Evolutionary conservation across 1,140 invertebrate genomes (phyloP), one percentile per base, ranked within the genome.

Genomic region (Pararge aegeria): DNA sequence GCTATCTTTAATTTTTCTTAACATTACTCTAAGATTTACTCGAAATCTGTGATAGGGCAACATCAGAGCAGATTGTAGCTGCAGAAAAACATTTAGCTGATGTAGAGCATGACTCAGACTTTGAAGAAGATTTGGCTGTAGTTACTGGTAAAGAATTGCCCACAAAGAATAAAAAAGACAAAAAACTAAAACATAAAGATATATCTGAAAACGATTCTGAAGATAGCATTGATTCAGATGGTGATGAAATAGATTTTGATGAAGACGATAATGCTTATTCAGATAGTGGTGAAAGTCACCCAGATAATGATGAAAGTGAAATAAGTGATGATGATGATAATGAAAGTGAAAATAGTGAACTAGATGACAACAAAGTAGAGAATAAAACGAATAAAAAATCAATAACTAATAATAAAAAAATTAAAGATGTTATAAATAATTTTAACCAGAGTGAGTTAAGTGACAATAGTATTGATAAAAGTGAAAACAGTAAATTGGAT

Each of bases 31-130:
- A 70, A 95, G 94, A 95, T 92, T 76, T 96, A 62, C 78, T 97
- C 64, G 95, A 97, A 89, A 92, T 96, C 42, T 96, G 96, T 83
- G 93, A 97, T 80, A 91, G 92, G 51, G 92, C 95, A 55, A 95
- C 93, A 49, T 92, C 94, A 66, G 92, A 93, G 75, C 90, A 92
- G 68, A 89, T 92, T 24, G 89, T 92, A 7, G 89, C 91, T 69
- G 91, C 92, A 24, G 93, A 95, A 77, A 92, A 93, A 73, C 92
- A 93, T 75, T 83, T 94, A 42, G 83, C 91, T 15, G 91, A 93
- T 60, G 85, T 87, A 37, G 90, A 92, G 68, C 87, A 85, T 9
- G 93, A 92, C 67, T 92, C 92, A 21, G 93, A 94, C 61, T 94
- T 94, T 86, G 92, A 94, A 68, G 91, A 93, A 67, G 93, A 94